Conservation (phyloP, 2,113 vertebrate genomes). For the Anhinga rufa region DNA sequence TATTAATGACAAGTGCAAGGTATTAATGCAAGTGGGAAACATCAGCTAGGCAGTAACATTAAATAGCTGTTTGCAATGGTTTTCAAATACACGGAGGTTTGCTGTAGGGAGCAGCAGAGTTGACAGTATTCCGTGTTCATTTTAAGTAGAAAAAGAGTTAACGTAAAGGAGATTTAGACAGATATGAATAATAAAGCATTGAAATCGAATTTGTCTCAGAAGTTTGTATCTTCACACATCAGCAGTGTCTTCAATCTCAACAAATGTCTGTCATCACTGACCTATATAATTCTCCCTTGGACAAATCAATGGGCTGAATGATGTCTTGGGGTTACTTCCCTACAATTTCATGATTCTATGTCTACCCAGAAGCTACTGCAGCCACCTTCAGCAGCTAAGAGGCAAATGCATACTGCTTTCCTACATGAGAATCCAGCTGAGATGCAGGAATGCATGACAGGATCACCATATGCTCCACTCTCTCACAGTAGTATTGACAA, state of each 20-base stretch:
- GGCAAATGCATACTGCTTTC: not conserved
- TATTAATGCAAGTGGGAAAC: not conserved
- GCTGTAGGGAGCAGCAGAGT: not conserved
- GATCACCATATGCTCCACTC: conserved; percentile 29
- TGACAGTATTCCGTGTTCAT: not conserved
- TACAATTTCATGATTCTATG: not conserved
- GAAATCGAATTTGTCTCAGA: not conserved
- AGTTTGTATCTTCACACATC: not conserved
- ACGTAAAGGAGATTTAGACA: not conserved
- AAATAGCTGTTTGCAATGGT: not conserved
- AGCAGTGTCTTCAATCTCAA: not conserved
- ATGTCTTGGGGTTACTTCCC: not conserved
- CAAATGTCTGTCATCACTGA: not conserved
- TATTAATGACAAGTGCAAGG: not conserved
- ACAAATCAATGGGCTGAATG: not conserved
- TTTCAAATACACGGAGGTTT: not conserved
- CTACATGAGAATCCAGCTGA: not conserved
- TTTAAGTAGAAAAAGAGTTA: not conserved
- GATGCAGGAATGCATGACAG: conserved; percentile 13
- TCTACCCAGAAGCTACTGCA: not conserved
- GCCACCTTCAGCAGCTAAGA: conserved; percentile 30
- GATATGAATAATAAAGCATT: not conserved
- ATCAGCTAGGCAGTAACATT: not conserved
- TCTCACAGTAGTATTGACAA: conserved; percentile 3
- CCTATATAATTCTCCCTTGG: not conserved